Evolutionary conservation across 2,797 vertebrate genomes (phyloP).

Genomic region (Sebastes cheni): DNA sequence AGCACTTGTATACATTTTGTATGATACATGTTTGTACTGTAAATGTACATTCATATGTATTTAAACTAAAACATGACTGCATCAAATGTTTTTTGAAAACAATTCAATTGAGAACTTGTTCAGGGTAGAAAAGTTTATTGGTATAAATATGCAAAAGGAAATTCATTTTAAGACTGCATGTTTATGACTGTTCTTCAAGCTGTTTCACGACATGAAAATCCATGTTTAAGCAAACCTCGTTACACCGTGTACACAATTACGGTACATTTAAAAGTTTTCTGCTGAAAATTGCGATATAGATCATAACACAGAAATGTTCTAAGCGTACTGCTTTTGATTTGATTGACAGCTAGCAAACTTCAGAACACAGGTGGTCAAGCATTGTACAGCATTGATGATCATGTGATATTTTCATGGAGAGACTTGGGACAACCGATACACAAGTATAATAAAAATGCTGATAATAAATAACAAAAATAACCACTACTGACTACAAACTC

Average conservation of each 20-base stretch:
- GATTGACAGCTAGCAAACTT: constrained; percentile 80
- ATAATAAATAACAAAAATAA: constrained; percentile 73
- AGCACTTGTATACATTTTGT: neutral
- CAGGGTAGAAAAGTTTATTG: constrained; percentile 81
- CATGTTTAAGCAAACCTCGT: constrained; percentile 68
- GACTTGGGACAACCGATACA: constrained; percentile 51
- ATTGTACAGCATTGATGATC: constrained; percentile 68
- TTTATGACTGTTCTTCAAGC: constrained; percentile 64
- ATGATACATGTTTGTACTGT: neutral
- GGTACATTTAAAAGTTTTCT: constrained; percentile 61
- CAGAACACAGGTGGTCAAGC: constrained; percentile 70
- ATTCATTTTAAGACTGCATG: constrained; percentile 74
- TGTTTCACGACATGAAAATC: constrained; percentile 63
- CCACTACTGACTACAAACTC: constrained; percentile 74
- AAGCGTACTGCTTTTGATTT: constrained; percentile 80
- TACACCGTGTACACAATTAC: constrained; percentile 65
- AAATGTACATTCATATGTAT: neutral
- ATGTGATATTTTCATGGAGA: constrained; percentile 30
- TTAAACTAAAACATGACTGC: neutral
- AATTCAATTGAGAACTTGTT: neutral
- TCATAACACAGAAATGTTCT: constrained; percentile 68
- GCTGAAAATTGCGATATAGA: constrained; percentile 58
- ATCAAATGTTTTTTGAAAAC: neutral
- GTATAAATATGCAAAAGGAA: constrained; percentile 81
- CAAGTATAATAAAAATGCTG: constrained; percentile 62